phyloP scores from a whole-genome alignment of 2,113 vertebrate species.

The Spermophilus dauricus region DNA sequence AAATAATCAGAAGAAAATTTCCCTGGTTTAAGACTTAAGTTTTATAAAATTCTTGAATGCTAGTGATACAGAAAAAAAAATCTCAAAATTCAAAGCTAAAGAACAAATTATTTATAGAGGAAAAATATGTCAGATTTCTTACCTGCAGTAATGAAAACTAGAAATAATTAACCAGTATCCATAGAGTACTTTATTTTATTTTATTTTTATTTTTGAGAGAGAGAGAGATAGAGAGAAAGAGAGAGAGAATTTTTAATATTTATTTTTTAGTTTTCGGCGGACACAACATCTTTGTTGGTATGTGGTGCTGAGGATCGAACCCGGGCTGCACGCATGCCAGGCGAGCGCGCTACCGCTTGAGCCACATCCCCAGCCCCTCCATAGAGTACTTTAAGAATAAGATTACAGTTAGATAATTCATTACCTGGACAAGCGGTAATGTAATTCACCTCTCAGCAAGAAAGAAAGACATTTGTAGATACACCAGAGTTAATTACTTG shows the following conservation, averaged over 20 bases:
- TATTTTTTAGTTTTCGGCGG: no score
- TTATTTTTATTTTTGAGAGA: no score
- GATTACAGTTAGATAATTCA: not conserved
- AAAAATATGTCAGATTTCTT: constrained; percentile 18
- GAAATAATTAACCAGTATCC: not conserved
- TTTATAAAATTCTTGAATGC: not conserved
- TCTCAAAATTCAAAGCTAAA: not conserved
- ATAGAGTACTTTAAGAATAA: not conserved
- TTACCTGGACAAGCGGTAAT: not conserved
- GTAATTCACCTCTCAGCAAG: not conserved
- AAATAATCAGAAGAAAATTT: constrained; percentile 27
- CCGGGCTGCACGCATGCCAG: no score
- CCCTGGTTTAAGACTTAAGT: constrained; percentile 11
- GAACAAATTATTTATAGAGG: not conserved
- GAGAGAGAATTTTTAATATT: no score
- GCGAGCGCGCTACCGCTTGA: no score
- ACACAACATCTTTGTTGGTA: no score
- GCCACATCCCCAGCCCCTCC: no score
- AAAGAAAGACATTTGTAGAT: not conserved
- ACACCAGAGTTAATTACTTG: not conserved
- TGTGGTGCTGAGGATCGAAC: no score
- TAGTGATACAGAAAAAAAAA: not conserved
- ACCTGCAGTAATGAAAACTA: not conserved
- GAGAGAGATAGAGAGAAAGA: no score
- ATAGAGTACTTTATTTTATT: not conserved